A percentile compares a stretch with the other conserved stretches of the same genome.
These are phyloP conservation scores for Clarias platycephalus DNA, from an alignment of 2,797 vertebrate genomes.

Conservation along the genomic window DNA sequence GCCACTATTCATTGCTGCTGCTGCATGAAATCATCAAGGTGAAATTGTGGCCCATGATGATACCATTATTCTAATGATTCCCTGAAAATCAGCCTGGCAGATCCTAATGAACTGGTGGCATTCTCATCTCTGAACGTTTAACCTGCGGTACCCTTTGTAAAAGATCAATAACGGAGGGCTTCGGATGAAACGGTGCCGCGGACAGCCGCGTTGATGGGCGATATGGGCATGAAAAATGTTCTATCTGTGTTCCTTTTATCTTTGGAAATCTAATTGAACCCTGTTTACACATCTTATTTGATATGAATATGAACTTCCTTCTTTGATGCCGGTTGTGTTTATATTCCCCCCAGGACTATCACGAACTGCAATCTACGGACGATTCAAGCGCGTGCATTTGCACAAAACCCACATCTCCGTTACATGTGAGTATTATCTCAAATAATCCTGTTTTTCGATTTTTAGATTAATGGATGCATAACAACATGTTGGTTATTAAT, in stretches of 20 bases:
- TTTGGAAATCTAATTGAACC: background rate
- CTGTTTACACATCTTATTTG: conserved; percentile 14
- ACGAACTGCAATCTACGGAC: conserved; percentile 92
- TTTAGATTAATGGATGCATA: background rate
- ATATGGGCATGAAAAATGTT: conserved; percentile 9
- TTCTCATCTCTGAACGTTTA: conserved; percentile 46
- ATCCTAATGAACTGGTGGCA: conserved; percentile 47
- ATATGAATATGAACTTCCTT: conserved; percentile 15
- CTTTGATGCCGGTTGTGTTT: conserved; percentile 14
- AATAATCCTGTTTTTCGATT: background rate
- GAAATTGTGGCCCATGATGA: conserved; percentile 64
- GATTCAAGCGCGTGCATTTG: conserved; percentile 92
- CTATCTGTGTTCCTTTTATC: conserved; percentile 5
- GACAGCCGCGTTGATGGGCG: conserved; percentile 6
- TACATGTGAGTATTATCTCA: conserved; percentile 88
- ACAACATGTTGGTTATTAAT: background rate
- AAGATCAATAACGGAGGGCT: conserved; percentile 31
- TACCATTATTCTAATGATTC: conserved; percentile 64
- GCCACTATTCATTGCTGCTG: conserved; percentile 65
- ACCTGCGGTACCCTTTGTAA: conserved; percentile 33
- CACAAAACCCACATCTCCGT: conserved; percentile 93
- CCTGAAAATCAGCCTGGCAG: conserved; percentile 53
- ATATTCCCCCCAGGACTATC: conserved; percentile 81
- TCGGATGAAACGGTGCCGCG: background rate
- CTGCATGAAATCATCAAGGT: conserved; percentile 63